Base-by-base conservation (phyloP, 1,140 invertebrate genomes). In the Anadara kagoshimensis region DNA sequence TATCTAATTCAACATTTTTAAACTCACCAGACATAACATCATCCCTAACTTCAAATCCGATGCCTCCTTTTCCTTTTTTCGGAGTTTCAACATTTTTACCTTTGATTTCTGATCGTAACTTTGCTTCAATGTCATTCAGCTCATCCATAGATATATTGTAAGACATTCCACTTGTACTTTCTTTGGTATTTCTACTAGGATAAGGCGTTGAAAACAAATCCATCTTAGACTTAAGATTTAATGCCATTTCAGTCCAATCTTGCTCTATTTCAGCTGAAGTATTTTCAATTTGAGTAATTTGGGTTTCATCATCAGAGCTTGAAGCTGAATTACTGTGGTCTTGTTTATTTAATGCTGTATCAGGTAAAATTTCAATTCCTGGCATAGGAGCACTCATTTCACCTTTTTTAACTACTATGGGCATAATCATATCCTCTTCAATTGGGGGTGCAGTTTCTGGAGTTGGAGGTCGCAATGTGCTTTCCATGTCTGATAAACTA, bases 31-130 rank as follows among this genome's bases (percentile, higher is more conserved):
- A 80, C 1, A 79, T 62, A 18, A 82, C 44, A 69, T 85, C 83
- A 56, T 84, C 84, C 26, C 81, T 68, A 22, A 84, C 69, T 73
- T 84, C 84, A 81, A 78, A 85, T 5, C 81, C 81, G 49, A 82
- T 75, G 0, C 80, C 81, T 7, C 78, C 73, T 56, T 64, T 75
- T 7, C 78, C 73, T 56, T 36, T 36, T 36, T 36, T 36, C 7
- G 29, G 29, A 36, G 29, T 36, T 59, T 51, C 41, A 10, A 18
- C 7, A 44, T 74, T 44, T 18, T 24, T 58, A 47, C 20, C 26
- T 53, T 78, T 78, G 63, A 44, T 54, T 66, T 73, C 75, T 72
- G 66, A 65, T 58, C 70, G 76, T 64, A 75, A 68, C 29, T 73
- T 69, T 67, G 56, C 54, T 63, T 79, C 74, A 56, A 78, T 78